phyloP scores from a whole-genome alignment of 2,113 vertebrate species.

The Oreotrochilus melanogaster region DNA sequence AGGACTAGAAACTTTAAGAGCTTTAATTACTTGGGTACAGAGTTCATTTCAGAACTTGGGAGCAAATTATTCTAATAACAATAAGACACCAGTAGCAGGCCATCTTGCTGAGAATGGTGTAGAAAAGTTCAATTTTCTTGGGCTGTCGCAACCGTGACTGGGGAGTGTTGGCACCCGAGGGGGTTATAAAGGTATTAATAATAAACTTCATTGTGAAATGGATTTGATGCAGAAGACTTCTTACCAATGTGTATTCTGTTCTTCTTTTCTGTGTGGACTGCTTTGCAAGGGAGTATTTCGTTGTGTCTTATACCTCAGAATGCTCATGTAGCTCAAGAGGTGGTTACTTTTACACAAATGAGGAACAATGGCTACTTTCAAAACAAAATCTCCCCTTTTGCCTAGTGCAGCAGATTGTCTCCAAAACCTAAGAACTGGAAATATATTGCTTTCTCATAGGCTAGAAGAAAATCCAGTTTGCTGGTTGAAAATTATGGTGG shows the following conservation, averaged over 20 bases:
- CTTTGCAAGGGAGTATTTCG: background rate
- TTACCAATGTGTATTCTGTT: background rate
- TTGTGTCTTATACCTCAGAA: background rate
- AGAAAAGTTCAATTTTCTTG: slow-evolving; percentile 90
- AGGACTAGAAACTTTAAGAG: slow-evolving; percentile 99
- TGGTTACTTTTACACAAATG: background rate
- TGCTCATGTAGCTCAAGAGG: fast-evolving
- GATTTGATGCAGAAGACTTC: slow-evolving; percentile 23
- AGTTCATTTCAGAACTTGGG: slow-evolving; percentile 99
- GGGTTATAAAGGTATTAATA: slow-evolving; percentile 6
- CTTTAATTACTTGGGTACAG: slow-evolving; percentile 99
- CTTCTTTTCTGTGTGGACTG: background rate
- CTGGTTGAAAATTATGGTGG: background rate
- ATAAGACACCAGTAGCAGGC: slow-evolving; percentile 90
- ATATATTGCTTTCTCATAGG: background rate
- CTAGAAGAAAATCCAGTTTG: background rate
- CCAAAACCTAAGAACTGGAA: background rate
- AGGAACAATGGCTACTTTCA: background rate
- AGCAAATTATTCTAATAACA: slow-evolving; percentile 98
- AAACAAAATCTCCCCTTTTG: background rate
- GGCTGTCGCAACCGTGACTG: slow-evolving; percentile 79
- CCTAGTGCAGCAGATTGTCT: background rate
- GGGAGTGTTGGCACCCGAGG: background rate
- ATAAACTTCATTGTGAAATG: slow-evolving; percentile 40
- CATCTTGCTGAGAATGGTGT: slow-evolving; percentile 86